Conservation (phyloP, 1,140 invertebrate genomes). For the Drosophila novamexicana region DNA sequence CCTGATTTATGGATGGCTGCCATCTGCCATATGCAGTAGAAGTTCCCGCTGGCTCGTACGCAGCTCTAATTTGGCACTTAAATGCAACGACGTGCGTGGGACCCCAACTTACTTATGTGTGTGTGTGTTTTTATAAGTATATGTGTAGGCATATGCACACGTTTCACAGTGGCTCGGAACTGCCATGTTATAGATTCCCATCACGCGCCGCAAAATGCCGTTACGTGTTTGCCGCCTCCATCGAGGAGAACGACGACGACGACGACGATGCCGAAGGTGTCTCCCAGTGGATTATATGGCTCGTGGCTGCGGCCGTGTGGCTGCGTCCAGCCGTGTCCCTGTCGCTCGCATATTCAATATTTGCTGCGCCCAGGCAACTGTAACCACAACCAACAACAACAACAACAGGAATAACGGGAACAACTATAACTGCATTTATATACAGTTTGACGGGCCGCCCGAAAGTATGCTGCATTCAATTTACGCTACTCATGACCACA, state of each 20-base stretch:
- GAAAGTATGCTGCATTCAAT: slow-evolving; percentile 75
- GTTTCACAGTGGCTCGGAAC: slow-evolving; percentile 32
- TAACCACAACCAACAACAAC: slow-evolving; percentile 10
- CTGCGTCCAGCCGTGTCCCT: slow-evolving; percentile 34
- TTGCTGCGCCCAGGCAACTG: slow-evolving; percentile 36
- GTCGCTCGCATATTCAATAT: slow-evolving; percentile 71
- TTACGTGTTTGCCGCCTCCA: slow-evolving; percentile 64
- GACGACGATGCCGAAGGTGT: slow-evolving; percentile 48
- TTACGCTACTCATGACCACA: slow-evolving; percentile 52
- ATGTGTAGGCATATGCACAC: slow-evolving; percentile 74
- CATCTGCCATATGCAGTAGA: slow-evolving; percentile 57
- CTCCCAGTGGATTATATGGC: slow-evolving; percentile 52
- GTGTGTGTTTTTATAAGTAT: slow-evolving; percentile 9
- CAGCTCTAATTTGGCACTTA: slow-evolving; percentile 76
- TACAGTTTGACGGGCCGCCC: slow-evolving; percentile 64
- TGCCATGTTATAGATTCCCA: slow-evolving; percentile 58
- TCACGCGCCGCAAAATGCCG: slow-evolving; percentile 77
- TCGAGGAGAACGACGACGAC: slow-evolving; percentile 33
- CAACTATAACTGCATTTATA: background rate
- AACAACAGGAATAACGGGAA: slow-evolving; percentile 1
- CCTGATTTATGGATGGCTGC: slow-evolving; percentile 58
- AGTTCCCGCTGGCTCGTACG: slow-evolving; percentile 27
- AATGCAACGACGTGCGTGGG: slow-evolving; percentile 78
- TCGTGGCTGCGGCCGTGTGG: slow-evolving; percentile 18
- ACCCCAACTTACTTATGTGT: slow-evolving; percentile 32